These are phyloP conservation scores for Falcaria lacertinaria DNA, from an alignment of 2,888 invertebrate species.

Conservation along the genomic window DNA sequence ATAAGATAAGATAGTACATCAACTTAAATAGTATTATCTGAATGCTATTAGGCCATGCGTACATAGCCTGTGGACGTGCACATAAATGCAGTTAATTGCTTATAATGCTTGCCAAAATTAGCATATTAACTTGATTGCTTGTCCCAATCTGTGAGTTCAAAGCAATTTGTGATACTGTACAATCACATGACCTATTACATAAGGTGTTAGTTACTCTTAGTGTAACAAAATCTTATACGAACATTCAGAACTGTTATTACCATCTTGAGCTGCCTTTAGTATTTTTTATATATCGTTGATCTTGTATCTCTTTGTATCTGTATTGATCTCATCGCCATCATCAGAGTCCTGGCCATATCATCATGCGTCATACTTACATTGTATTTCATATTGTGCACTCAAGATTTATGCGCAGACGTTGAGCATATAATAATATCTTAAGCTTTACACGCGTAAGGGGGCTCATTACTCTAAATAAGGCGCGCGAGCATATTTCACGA, in stretches of 20 bases:
- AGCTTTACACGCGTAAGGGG: background rate
- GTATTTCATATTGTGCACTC: background rate
- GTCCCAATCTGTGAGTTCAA: constrained; percentile 5
- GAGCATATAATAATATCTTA: background rate
- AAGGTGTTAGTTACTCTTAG: too few relatives aligned
- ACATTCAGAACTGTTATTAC: too few relatives aligned
- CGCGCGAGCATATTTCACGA: constrained; percentile 17
- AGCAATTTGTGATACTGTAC: background rate
- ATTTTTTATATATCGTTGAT: too few relatives aligned
- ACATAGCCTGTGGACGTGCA: background rate
- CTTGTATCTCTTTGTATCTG: too few relatives aligned
- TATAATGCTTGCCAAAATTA: constrained; percentile 29
- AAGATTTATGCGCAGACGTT: background rate
- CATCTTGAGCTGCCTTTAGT: too few relatives aligned
- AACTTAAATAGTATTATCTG: background rate
- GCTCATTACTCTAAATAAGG: constrained; percentile 19
- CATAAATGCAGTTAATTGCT: constrained; percentile 23
- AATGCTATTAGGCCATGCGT: background rate
- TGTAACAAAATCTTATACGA: too few relatives aligned
- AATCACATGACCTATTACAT: background rate
- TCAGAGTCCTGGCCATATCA: background rate
- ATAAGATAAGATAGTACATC: too few relatives aligned
- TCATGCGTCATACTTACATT: background rate
- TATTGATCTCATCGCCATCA: background rate
- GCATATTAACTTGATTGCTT: constrained; percentile 31